A percentile compares a stretch with the other conserved stretches of the same genome.
phyloP scores from a whole-genome alignment of 2,888 invertebrate species.

The Pterostichus madidus region DNA sequence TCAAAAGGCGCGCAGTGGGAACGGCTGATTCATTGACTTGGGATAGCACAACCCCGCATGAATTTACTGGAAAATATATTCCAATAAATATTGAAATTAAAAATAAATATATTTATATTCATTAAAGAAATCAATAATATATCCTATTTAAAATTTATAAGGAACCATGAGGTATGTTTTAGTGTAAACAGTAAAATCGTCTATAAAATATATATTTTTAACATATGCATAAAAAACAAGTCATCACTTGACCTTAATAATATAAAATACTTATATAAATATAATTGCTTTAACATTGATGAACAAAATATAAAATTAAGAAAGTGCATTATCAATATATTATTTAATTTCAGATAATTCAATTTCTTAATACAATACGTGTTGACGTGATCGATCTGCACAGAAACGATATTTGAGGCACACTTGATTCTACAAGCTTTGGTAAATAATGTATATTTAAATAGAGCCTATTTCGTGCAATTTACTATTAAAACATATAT shows the following conservation, averaged over 20 bases:
- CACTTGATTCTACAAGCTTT: slow-evolving; percentile 64
- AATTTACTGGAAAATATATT: too few relatives aligned
- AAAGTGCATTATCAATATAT: slow-evolving; percentile 37
- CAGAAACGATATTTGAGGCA: slow-evolving; percentile 63
- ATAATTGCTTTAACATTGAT: slow-evolving; percentile 57
- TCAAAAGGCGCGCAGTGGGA: too few relatives aligned
- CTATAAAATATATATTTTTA: slow-evolving; percentile 65
- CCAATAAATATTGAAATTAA: too few relatives aligned
- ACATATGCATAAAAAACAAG: slow-evolving; percentile 62
- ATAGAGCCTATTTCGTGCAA: slow-evolving; percentile 62
- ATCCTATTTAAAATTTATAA: too few relatives aligned
- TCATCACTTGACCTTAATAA: slow-evolving; percentile 45
- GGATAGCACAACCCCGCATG: too few relatives aligned
- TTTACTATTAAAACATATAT: slow-evolving; percentile 51
- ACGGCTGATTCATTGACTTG: too few relatives aligned
- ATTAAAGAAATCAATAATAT: too few relatives aligned
- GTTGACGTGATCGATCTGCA: slow-evolving; percentile 47
- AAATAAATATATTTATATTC: too few relatives aligned
- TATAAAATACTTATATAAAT: slow-evolving; percentile 66
- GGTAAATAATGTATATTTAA: slow-evolving; percentile 63
- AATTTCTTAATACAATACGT: slow-evolving; percentile 56
- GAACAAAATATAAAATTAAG: slow-evolving; percentile 62
- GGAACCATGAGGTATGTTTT: too few relatives aligned
- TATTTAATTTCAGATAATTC: slow-evolving; percentile 29
- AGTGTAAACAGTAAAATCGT: slow-evolving; percentile 1